These are phyloP conservation scores for Bombyx mori DNA, from an alignment of 1,140 invertebrate genomes.

Conservation along the genomic window DNA sequence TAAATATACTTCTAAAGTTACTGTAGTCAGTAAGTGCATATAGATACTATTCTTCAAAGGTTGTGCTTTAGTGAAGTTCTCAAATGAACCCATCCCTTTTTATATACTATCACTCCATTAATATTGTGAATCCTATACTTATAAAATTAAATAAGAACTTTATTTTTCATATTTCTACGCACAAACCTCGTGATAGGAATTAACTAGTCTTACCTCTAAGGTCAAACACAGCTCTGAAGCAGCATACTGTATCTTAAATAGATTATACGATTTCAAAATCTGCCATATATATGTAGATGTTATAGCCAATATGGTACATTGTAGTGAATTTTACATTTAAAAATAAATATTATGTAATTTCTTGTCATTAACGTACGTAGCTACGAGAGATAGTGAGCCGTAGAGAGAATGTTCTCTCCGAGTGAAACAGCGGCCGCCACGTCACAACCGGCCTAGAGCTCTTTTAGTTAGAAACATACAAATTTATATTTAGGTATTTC, in stretches of 20 bases:
- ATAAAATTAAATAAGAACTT: slow-evolving; percentile 21
- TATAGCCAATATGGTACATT: no score
- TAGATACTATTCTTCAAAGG: slow-evolving; percentile 70
- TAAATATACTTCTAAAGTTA: slow-evolving; percentile 55
- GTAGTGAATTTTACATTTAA: no score
- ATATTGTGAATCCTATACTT: slow-evolving; percentile 25
- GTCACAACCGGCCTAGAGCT: slow-evolving; percentile 22
- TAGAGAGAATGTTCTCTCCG: background rate
- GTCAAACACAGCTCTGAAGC: slow-evolving; percentile 10
- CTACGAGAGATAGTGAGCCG: no score
- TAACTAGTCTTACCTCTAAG: background rate
- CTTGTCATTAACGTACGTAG: no score
- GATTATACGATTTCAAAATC: no score
- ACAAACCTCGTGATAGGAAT: slow-evolving; percentile 57
- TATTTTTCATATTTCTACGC: slow-evolving; percentile 59
- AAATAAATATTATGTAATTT: no score
- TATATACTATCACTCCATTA: slow-evolving; percentile 17
- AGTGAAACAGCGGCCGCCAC: background rate
- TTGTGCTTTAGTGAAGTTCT: slow-evolving; percentile 68
- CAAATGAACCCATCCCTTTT: slow-evolving; percentile 45
- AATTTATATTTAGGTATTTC: slow-evolving; percentile 25
- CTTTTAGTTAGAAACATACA: slow-evolving; percentile 15
- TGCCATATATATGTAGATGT: no score
- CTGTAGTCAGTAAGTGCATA: slow-evolving; percentile 59
- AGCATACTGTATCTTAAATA: no score